A percentile compares a stretch with the other conserved stretches of the same genome.
Evolutionary conservation across 2,113 vertebrate species (phyloP).

Genomic region (Lepus americanus): DNA sequence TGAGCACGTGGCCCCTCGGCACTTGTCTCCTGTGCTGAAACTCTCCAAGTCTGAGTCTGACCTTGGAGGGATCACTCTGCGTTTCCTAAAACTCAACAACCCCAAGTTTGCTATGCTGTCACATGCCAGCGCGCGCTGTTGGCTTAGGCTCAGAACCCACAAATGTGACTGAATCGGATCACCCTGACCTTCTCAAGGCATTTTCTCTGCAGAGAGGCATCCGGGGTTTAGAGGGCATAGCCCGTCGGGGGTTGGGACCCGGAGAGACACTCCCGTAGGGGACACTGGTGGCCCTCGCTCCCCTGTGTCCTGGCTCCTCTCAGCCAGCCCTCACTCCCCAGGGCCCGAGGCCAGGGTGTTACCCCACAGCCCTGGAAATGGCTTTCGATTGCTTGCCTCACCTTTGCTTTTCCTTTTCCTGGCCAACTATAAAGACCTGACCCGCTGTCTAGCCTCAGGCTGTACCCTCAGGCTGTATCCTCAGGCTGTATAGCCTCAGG

Average conservation of each 20-base stretch:
- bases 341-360: not conserved
- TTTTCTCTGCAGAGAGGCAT: not conserved
- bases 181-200: not conserved
- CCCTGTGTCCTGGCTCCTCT: not conserved
- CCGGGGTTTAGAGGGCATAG: not conserved
- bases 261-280: not conserved
- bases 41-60: not conserved
- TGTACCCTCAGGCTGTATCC: too few species aligned
- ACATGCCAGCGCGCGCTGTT: not conserved
- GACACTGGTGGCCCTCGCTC: too few species aligned
- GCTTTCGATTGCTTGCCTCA: not conserved
- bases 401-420: not conserved
- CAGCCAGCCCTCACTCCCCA: not conserved
- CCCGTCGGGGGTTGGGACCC: not conserved
- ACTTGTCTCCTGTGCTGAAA: not conserved
- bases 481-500: too few species aligned
- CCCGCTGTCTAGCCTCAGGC: too few species aligned
- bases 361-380: not conserved
- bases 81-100: constrained; percentile 17
- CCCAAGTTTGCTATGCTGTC: constrained; percentile 14
- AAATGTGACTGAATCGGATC: constrained; percentile 40
- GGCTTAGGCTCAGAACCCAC: not conserved
- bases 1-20: not conserved
- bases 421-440: not conserved
- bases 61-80: not conserved